Percentiles rank a stretch among this genome's conserved stretches.
Conservation (phyloP, 2,797 vertebrate species). For the Delichon dasypus region DNA sequence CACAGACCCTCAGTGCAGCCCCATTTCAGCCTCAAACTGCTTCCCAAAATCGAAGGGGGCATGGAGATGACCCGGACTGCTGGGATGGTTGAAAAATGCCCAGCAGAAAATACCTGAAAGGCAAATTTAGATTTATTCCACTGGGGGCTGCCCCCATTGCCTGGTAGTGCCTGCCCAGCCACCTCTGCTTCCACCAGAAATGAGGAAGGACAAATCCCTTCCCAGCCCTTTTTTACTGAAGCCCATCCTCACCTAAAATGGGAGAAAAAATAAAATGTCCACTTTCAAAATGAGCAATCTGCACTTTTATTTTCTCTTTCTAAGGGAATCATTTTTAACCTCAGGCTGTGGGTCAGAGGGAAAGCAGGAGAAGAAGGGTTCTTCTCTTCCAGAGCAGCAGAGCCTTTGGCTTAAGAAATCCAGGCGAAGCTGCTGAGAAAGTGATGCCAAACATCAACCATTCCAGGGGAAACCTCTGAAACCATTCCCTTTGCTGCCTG, state of each 20-base stretch:
- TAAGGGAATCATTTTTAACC: background rate
- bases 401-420: background rate
- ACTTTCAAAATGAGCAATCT: background rate
- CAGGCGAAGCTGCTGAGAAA: background rate
- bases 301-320: background rate
- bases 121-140: background rate
- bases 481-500: background rate
- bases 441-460: background rate
- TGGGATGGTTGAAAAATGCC: background rate
- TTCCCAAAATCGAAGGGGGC: background rate
- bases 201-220: background rate
- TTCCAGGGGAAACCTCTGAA: background rate
- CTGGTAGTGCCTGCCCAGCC: background rate
- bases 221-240: background rate
- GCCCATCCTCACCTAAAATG: background rate
- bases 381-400: background rate
- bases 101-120: background rate
- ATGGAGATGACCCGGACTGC: background rate
- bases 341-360: background rate
- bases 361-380: background rate
- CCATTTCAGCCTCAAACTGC: background rate
- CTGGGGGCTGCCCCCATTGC: background rate
- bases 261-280: background rate
- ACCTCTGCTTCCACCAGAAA: background rate
- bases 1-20: background rate